A percentile compares a stretch with the other conserved stretches of the same genome.
These are phyloP conservation scores for Coregonus ussuriensis DNA, from an alignment of 2,797 vertebrate genomes.

Conservation along the genomic window DNA sequence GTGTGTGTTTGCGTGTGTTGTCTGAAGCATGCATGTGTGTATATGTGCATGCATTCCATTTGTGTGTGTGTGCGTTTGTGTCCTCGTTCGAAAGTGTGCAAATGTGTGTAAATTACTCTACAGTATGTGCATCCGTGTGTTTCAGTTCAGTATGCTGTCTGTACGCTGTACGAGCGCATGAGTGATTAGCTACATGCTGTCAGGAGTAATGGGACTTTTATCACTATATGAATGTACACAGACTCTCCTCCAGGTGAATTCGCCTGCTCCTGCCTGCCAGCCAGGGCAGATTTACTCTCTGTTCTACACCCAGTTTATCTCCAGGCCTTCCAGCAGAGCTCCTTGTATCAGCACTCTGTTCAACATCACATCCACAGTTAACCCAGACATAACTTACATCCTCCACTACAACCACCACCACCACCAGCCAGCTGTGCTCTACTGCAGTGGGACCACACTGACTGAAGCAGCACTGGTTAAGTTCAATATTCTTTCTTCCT, in stretches of 20 bases:
- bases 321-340: conserved; percentile 24
- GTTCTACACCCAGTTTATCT: conserved; percentile 21
- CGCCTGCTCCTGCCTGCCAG: conserved; percentile 46
- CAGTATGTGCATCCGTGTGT: too few relatives aligned
- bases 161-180: conserved; percentile 19
- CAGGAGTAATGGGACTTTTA: conserved; percentile 51
- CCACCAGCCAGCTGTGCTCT: not conserved
- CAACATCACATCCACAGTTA: conserved; percentile 11
- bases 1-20: conserved; percentile 19
- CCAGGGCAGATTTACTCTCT: conserved; percentile 33
- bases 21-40: not conserved
- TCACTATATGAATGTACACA: conserved; percentile 52
- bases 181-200: conserved; percentile 36
- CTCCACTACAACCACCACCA: too few relatives aligned
- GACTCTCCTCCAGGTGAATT: conserved; percentile 42
- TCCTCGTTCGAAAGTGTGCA: not conserved
- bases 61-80: conserved; percentile 13
- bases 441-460: not conserved
- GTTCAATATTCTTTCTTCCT: not conserved
- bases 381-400: not conserved
- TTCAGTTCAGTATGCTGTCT: not conserved
- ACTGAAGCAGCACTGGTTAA: not conserved
- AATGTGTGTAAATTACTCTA: too few relatives aligned
- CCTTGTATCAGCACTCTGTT: conserved; percentile 24
- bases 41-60: not conserved